Evolutionary conservation across 2,888 invertebrate genomes (phyloP).

Genomic region (Thereva nobilitata): DNA sequence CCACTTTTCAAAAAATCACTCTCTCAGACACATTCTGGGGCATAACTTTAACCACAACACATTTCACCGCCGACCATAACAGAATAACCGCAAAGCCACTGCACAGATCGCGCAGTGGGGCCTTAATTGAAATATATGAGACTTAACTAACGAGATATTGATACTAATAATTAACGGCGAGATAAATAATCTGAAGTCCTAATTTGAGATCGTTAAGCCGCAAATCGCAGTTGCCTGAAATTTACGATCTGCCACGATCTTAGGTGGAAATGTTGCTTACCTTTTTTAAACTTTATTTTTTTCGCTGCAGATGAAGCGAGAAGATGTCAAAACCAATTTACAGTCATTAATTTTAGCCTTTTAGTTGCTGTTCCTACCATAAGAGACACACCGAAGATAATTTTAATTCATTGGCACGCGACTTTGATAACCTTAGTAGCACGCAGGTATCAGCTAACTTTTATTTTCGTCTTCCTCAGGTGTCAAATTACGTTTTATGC

Average conservation of each 20-base stretch:
- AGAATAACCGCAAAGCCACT: no score
- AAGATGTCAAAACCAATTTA: slow-evolving; percentile 42
- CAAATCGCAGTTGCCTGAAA: slow-evolving; percentile 19
- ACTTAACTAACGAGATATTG: slow-evolving; percentile 39
- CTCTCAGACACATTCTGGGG: no score
- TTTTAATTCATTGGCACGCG: slow-evolving; percentile 36
- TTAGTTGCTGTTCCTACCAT: slow-evolving; percentile 20
- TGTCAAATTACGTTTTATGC: slow-evolving; percentile 9
- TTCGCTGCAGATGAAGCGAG: slow-evolving; percentile 14
- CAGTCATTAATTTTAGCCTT: slow-evolving; percentile 41
- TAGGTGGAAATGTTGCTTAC: not conserved
- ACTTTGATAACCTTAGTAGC: slow-evolving; percentile 8
- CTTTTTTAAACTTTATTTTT: not conserved
- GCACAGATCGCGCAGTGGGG: no score
- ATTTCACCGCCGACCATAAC: no score
- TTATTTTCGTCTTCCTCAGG: slow-evolving; percentile 14
- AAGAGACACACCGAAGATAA: slow-evolving; percentile 17
- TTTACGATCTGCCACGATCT: slow-evolving; percentile 20
- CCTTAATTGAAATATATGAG: slow-evolving; percentile 41
- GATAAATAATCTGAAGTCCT: slow-evolving; percentile 27
- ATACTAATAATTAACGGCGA: slow-evolving; percentile 38
- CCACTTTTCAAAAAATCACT: no score
- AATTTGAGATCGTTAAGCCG: slow-evolving; percentile 22
- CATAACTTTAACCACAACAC: no score
- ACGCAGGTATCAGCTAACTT: slow-evolving; percentile 14